Evolutionary conservation across 2,113 vertebrate species (phyloP), one percentile per base, ranked within the genome.

Genomic region (Limanda limanda): DNA sequence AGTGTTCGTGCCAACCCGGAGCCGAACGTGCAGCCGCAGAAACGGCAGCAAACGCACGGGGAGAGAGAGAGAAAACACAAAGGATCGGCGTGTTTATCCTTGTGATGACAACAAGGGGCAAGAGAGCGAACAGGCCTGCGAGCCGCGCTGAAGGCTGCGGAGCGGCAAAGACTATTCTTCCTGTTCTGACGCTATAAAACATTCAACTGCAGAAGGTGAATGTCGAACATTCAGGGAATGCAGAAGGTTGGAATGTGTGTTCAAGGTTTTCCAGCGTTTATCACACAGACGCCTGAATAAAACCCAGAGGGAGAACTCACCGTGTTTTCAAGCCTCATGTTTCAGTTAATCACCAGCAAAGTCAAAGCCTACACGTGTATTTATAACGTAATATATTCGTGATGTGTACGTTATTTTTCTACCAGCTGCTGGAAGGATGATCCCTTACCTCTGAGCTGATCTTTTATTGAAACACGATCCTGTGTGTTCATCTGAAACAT

Each of bases 71-170:
- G 4, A 68, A 62, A 40, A 68, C 21, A 71, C 67, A 60, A 51
- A 68, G 81, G 74, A 81, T 60, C 60, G 86, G 71, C 18, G 78
- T 65, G 75, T 82, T 76, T 65, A 78, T 75, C 70, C 62, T 75
- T 76, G 69, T 52, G 74, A 68, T 87, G 84, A 83, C 81, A 61
- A 31, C 20, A 40, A 37, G 17, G 58, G 58, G 25, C 58, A 37
- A 37, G 18, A 40, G 71, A 74, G 15, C 31, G 68, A 62, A 66
- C 17, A 25, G 61, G 60, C 52, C 42, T 23, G 25, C 3, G 61
- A 66, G 60, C 27, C n/a, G 9, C 0, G 31, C 45, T 71, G 31
- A 72, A 81, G 82, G 77, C 60, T 52, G 9, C 23, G 18, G 5
- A 66, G 57, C 25, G 3, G 25, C 17, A 58, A 57, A 2, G 2